These are phyloP conservation scores for Erebia epiphron DNA, from an alignment of 2,888 invertebrate genomes.

Conservation along the genomic window DNA sequence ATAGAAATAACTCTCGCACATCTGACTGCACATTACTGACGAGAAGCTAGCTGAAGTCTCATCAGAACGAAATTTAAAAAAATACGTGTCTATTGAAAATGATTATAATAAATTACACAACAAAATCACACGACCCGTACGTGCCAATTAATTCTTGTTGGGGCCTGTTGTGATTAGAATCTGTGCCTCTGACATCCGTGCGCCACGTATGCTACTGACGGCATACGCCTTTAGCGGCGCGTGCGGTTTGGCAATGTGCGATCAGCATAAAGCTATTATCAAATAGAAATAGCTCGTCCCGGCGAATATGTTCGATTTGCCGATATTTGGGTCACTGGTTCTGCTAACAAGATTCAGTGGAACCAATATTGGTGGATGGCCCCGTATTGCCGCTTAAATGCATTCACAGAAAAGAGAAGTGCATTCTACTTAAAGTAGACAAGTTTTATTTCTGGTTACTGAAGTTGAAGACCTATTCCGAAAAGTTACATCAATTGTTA, in stretches of 20 bases:
- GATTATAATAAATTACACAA: too few species aligned
- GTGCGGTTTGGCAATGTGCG: neutral
- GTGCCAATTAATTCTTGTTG: too few species aligned
- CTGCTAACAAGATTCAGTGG: slow-evolving; percentile 19
- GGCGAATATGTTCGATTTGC: slow-evolving; percentile 28
- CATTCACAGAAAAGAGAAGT: neutral
- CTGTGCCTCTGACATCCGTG: too few species aligned
- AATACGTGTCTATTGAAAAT: too few species aligned
- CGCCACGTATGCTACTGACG: too few species aligned
- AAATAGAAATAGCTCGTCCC: slow-evolving; percentile 33
- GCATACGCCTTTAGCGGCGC: neutral
- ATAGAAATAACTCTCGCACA: slow-evolving; percentile 33
- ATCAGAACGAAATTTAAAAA: too few species aligned
- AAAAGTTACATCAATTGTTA: too few species aligned
- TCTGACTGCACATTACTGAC: too few species aligned
- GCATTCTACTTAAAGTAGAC: neutral
- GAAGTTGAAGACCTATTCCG: too few species aligned
- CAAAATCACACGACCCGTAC: too few species aligned
- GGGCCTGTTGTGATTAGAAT: too few species aligned
- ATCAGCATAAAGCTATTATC: slow-evolving; percentile 43
- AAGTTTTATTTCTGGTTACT: neutral
- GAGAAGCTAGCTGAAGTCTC: too few species aligned
- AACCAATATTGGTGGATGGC: slow-evolving; percentile 1
- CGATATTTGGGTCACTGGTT: slow-evolving; percentile 26
- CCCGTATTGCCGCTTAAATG: neutral